Percentiles rank a stretch among this genome's conserved stretches.
Evolutionary conservation across 1,140 invertebrate species (phyloP).

Genomic region (Cyrtorhinus lividipennis): DNA sequence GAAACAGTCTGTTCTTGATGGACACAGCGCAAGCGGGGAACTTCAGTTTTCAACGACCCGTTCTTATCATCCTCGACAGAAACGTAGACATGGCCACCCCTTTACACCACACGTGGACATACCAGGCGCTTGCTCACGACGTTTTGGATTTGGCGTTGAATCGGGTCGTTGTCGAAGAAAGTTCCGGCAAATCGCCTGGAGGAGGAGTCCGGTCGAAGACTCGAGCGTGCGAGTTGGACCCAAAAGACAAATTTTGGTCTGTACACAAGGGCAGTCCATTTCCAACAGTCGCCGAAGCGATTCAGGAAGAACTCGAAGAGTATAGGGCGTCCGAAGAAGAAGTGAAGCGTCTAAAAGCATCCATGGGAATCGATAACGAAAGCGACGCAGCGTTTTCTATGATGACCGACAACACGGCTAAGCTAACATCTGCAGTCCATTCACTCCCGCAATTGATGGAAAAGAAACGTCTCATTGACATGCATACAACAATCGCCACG

Average conservation of each 20-base stretch:
- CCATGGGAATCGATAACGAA: conserved; percentile 74
- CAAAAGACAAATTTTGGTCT: conserved; percentile 80
- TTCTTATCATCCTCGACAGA: conserved; percentile 85
- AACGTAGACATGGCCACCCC: conserved; percentile 95
- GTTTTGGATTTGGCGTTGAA: conserved; percentile 84
- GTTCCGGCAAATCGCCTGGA: conserved; percentile 32
- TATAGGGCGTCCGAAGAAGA: conserved; percentile 89
- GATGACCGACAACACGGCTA: conserved; percentile 86
- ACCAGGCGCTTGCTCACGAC: conserved; percentile 93
- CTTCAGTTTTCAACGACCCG: conserved; percentile 79
- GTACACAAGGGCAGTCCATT: conserved; percentile 93
- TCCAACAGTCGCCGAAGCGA: conserved; percentile 92
- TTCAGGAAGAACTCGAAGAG: conserved; percentile 93
- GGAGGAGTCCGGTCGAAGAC: conserved; percentile 53
- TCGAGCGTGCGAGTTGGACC: conserved; percentile 80
- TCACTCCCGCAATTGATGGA: conserved; percentile 91
- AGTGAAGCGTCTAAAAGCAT: conserved; percentile 83
- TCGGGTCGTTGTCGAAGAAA: conserved; percentile 68
- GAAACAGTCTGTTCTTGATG: conserved; percentile 88
- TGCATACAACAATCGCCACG: conserved; percentile 96
- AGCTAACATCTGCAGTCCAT: conserved; percentile 85
- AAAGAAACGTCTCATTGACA: conserved; percentile 93
- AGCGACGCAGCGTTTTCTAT: conserved; percentile 59
- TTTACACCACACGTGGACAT: conserved; percentile 98
- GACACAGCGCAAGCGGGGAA: conserved; percentile 61